Evolutionary conservation across 2,888 invertebrate species (phyloP).

Genomic region (Hofmannophila pseudospretella): DNA sequence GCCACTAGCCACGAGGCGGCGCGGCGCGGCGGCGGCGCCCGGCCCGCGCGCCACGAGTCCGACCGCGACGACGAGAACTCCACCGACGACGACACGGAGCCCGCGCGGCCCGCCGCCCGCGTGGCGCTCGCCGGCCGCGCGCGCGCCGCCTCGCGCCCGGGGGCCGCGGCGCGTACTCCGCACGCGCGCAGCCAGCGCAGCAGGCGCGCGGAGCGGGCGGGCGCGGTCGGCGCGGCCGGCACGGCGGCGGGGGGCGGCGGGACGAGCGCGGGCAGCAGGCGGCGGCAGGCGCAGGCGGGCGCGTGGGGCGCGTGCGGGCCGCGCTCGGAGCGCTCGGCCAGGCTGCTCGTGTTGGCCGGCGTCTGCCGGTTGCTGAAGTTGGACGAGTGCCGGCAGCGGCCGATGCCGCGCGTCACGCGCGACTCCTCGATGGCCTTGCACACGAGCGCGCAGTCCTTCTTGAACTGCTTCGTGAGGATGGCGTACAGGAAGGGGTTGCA

Average conservation of each 20-base stretch:
- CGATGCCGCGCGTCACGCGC: constrained; percentile 91
- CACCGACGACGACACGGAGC: constrained; percentile 91
- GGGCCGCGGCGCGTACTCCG: constrained; percentile 74
- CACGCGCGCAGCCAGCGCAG: constrained; percentile 67
- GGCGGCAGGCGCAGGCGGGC: constrained; percentile 83
- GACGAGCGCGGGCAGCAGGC: constrained; percentile 87
- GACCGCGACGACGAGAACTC: constrained; percentile 93
- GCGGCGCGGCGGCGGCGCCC: constrained; percentile 88
- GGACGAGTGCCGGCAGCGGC: constrained; percentile 89
- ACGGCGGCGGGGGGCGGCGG: constrained; percentile 78
- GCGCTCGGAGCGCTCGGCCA: constrained; percentile 87
- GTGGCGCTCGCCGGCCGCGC: constrained; percentile 34
- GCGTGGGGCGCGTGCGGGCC: constrained; percentile 78
- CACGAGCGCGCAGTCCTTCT: constrained; percentile 96
- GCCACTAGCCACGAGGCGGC: constrained; percentile 94
- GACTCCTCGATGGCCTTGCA: constrained; percentile 98
- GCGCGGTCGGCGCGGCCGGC: constrained; percentile 74
- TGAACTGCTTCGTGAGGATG: constrained; percentile 97
- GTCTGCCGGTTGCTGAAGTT: constrained; percentile 93
- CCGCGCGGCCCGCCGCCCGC: constrained; percentile 87
- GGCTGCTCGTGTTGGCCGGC: constrained; percentile 90
- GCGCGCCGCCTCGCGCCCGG: constrained; percentile 37
- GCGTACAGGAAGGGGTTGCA: constrained; percentile 99
- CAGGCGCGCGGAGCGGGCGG: constrained; percentile 79
- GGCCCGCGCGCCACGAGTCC: constrained; percentile 91